Evolutionary conservation across 2,888 invertebrate genomes (phyloP).

Genomic region (Eumacrocentrus americanus): DNA sequence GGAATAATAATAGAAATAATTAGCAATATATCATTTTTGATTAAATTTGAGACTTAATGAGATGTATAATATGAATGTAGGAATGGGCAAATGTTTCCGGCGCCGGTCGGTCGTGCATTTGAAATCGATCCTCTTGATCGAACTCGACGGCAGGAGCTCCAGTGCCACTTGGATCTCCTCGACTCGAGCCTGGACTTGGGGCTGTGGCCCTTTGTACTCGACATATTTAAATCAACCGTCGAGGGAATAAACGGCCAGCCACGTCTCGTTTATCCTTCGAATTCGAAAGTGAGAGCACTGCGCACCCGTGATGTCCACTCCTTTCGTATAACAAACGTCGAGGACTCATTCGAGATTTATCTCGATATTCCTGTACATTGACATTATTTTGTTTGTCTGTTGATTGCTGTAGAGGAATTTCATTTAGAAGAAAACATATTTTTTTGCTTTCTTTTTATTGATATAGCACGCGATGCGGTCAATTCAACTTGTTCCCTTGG

Average conservation of each 20-base stretch:
- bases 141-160: conserved; percentile 31
- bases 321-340: background rate
- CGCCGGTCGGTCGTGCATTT: conserved; percentile 28
- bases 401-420: too few species aligned
- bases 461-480: background rate
- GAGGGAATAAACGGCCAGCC: conserved; percentile 26
- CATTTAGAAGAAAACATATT: too few species aligned
- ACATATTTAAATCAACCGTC: conserved; percentile 32
- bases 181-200: conserved; percentile 29
- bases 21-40: background rate
- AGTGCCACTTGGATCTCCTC: conserved; percentile 32
- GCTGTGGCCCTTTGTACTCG: conserved; percentile 28
- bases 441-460: background rate
- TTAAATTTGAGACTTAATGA: conserved; percentile 17
- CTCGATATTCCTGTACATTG: background rate
- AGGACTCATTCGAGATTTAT: conserved; percentile 6
- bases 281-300: conserved; percentile 21
- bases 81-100: conserved; percentile 27
- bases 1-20: background rate
- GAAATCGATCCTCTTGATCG: conserved; percentile 31
- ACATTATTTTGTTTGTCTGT: too few species aligned
- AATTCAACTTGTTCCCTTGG: background rate
- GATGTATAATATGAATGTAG: conserved; percentile 29
- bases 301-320: conserved; percentile 12
- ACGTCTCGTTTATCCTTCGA: conserved; percentile 17